Percentiles rank a stretch among this genome's conserved stretches.
Evolutionary conservation across 1,140 invertebrate species (phyloP).

Genomic region (Bombus sylvicola): DNA sequence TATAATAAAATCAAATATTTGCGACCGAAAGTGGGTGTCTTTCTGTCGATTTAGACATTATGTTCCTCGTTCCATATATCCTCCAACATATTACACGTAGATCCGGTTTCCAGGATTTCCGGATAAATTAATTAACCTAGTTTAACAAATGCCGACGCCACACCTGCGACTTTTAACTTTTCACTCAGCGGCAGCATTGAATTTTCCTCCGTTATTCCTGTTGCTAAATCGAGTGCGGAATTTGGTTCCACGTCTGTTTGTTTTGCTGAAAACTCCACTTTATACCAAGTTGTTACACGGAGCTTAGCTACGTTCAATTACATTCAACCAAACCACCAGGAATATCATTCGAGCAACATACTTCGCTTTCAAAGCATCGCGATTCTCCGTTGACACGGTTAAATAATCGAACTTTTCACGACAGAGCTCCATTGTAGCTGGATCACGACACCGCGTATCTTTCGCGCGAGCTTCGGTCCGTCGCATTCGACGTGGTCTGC

Average conservation of each 20-base stretch:
- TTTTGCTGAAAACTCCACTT: neutral
- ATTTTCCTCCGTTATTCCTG: neutral
- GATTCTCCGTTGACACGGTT: neutral
- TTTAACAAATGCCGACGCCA: conserved; percentile 8
- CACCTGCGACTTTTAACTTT: neutral
- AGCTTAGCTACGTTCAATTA: neutral
- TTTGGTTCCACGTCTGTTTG: neutral
- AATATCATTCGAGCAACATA: neutral
- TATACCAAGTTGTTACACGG: neutral
- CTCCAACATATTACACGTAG: neutral
- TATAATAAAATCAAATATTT: no score
- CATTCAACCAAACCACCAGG: neutral
- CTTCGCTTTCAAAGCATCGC: neutral
- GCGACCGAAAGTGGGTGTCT: neutral
- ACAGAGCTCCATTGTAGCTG: neutral
- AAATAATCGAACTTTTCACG: neutral
- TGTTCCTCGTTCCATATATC: neutral
- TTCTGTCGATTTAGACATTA: neutral
- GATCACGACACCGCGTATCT: neutral
- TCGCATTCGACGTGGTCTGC: neutral
- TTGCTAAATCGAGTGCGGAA: neutral
- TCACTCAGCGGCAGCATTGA: neutral
- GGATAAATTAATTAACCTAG: conserved; percentile 7
- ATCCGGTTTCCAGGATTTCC: neutral
- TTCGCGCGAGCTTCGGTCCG: neutral